These are phyloP conservation scores for Tethea ocularis DNA, from an alignment of 2,888 invertebrate species.

Conservation along the genomic window DNA sequence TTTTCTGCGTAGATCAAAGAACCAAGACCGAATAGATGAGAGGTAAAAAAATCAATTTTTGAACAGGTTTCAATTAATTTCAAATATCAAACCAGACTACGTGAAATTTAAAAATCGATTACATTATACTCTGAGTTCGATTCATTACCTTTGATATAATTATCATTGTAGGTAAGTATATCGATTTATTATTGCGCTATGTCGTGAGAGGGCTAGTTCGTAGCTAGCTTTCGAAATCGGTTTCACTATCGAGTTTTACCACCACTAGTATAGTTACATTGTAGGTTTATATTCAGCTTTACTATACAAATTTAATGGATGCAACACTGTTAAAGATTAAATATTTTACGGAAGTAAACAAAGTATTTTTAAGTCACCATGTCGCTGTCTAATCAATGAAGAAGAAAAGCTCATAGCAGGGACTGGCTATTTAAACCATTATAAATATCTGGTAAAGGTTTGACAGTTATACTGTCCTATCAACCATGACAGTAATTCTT, in stretches of 20 bases:
- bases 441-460: too few relatives aligned
- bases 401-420: too few relatives aligned
- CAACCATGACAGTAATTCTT: too few relatives aligned
- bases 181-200: constrained; percentile 13
- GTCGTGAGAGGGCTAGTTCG: constrained; percentile 29
- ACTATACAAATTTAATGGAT: neutral
- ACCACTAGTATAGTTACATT: neutral
- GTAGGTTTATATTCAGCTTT: neutral
- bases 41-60: neutral
- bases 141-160: neutral
- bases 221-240: constrained; percentile 36
- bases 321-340: neutral
- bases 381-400: neutral
- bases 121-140: too few relatives aligned
- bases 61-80: neutral
- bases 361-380: neutral
- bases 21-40: neutral
- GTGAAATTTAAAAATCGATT: too few relatives aligned
- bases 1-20: neutral
- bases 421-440: too few relatives aligned
- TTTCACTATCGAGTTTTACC: constrained; percentile 29
- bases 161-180: neutral
- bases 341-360: neutral
- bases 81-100: neutral
- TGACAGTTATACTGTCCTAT: too few relatives aligned